Percentiles rank a stretch among this genome's conserved stretches.
These are phyloP conservation scores for Urocyon cinereoargenteus DNA, from an alignment of 2,797 vertebrate species.

Conservation along the genomic window DNA sequence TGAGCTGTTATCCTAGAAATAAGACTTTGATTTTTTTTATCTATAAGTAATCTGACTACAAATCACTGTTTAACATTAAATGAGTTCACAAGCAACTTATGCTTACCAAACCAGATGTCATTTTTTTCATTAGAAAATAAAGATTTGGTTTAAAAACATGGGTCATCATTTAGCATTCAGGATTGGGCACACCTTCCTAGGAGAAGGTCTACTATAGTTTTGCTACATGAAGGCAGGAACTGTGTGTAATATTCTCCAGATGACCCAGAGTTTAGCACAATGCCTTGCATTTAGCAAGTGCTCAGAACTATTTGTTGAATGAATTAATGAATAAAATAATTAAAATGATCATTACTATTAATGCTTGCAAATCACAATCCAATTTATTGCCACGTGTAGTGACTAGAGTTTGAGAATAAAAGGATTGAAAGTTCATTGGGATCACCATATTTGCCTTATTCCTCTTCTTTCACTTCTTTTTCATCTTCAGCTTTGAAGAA, in stretches of 20 bases:
- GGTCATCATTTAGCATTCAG: background rate
- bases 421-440: background rate
- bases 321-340: background rate
- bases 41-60: background rate
- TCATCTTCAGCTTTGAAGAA: background rate
- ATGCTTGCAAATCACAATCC: background rate
- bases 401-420: background rate
- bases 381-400: background rate
- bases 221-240: background rate
- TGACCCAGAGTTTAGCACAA: background rate
- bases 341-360: background rate
- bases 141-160: background rate
- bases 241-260: background rate
- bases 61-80: background rate
- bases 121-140: background rate
- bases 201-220: background rate
- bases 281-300: too few relatives aligned
- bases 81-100: background rate
- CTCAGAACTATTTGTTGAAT: background rate
- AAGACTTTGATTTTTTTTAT: background rate
- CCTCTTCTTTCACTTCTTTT: background rate
- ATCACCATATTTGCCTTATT: background rate
- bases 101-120: background rate
- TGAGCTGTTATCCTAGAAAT: background rate
- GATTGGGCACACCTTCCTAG: background rate